These are phyloP conservation scores for Plotosus lineatus DNA, from an alignment of 2,113 vertebrate genomes.

Conservation along the genomic window DNA sequence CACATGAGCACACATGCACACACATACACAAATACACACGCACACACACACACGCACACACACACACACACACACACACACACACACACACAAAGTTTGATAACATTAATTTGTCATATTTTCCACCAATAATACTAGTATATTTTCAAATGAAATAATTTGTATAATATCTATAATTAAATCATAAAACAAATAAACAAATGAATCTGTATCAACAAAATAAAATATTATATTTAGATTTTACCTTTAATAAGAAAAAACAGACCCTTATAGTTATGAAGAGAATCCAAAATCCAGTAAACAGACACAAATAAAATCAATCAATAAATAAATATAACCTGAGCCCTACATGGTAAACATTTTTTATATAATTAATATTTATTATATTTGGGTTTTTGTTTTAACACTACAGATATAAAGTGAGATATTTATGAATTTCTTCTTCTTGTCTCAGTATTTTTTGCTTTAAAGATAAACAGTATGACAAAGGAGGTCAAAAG, in stretches of 20 bases:
- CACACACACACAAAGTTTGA: too few relatives aligned
- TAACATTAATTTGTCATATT: too few relatives aligned
- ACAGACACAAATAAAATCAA: background rate
- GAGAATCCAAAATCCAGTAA: background rate
- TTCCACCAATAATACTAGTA: too few relatives aligned
- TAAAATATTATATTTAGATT: too few relatives aligned
- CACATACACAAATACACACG: too few relatives aligned
- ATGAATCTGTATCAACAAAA: too few relatives aligned
- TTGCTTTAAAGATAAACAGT: conserved; percentile 13
- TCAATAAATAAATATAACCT: background rate
- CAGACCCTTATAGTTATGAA: background rate
- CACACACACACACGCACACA: too few relatives aligned
- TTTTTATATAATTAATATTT: background rate
- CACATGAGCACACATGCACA: too few relatives aligned
- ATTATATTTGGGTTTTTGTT: background rate
- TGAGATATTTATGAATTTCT: background rate
- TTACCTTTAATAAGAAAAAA: background rate
- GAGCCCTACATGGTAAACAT: background rate
- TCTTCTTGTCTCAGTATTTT: background rate
- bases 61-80: too few relatives aligned
- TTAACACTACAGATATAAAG: background rate
- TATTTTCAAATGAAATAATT: too few relatives aligned
- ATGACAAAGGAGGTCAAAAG: conserved; percentile 23
- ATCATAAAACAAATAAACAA: too few relatives aligned
- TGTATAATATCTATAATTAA: too few relatives aligned